Evolutionary conservation across 2,888 invertebrate genomes (phyloP).

Genomic region (Drosophila gaucha): DNA sequence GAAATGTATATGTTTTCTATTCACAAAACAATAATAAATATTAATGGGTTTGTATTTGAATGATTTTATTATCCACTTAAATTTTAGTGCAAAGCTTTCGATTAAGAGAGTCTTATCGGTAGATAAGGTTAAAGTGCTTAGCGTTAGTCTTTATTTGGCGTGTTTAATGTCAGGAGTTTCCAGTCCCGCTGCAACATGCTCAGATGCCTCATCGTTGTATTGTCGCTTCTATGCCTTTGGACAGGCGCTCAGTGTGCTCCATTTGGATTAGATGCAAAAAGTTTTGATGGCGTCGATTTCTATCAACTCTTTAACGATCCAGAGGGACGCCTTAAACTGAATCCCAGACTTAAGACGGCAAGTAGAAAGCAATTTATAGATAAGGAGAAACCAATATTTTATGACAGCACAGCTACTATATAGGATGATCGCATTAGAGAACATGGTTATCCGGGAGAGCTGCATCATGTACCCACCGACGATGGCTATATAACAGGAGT

Average conservation of each 20-base stretch:
- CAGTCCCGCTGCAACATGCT: conserved; percentile 31
- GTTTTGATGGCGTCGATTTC: conserved; percentile 19
- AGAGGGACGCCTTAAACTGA: conserved; percentile 31
- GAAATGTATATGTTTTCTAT: neutral
- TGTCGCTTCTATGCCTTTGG: conserved; percentile 12
- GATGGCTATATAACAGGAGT: conserved; percentile 76
- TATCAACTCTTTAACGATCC: conserved; percentile 47
- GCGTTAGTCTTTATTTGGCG: conserved; percentile 10
- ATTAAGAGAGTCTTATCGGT: conserved; percentile 22
- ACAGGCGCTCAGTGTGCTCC: conserved; percentile 3
- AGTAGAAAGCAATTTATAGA: neutral
- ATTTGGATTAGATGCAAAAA: neutral
- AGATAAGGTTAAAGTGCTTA: conserved; percentile 11
- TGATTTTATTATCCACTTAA: conserved; percentile 7
- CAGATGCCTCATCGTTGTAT: neutral
- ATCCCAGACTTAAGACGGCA: conserved; percentile 32
- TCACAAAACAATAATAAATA: neutral
- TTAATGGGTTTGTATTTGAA: neutral
- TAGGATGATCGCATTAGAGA: conserved; percentile 76
- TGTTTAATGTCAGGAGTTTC: neutral
- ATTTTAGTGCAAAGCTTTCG: neutral
- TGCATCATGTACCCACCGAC: conserved; percentile 85
- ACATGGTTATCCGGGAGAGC: conserved; percentile 87
- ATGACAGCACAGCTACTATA: neutral
- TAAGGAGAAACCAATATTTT: neutral